Percentiles rank a stretch among this genome's conserved stretches.
Evolutionary conservation across 2,113 vertebrate genomes (phyloP).

Genomic region (Oceanites oceanicus): DNA sequence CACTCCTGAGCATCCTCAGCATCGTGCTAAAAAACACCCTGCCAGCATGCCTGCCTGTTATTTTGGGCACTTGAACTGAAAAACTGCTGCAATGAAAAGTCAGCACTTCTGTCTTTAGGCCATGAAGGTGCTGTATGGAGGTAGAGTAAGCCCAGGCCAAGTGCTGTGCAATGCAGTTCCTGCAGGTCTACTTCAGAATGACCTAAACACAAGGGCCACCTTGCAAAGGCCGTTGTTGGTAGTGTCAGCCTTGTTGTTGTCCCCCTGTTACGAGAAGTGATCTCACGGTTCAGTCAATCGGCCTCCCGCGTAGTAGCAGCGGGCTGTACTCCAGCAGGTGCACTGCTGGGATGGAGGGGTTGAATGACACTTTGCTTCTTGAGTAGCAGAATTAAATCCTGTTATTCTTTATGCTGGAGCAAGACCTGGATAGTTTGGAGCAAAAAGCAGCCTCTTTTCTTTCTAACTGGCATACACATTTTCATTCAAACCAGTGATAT

Average conservation of each 20-base stretch:
- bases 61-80: neutral
- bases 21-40: neutral
- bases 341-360: neutral
- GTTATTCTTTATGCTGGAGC: neutral
- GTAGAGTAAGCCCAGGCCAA: neutral
- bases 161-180: neutral
- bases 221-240: neutral
- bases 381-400: neutral
- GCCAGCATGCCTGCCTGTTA: neutral
- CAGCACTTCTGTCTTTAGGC: neutral
- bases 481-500: neutral
- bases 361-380: neutral
- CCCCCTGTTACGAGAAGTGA: neutral
- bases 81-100: neutral
- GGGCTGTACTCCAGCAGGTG: neutral
- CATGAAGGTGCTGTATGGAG: neutral
- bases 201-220: neutral
- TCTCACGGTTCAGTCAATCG: neutral
- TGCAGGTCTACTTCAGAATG: neutral
- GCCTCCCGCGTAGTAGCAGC: rapidly evolving
- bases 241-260: too few relatives aligned
- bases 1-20: neutral
- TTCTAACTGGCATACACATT: neutral
- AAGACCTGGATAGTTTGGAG: neutral
- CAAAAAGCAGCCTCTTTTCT: neutral